These are phyloP conservation scores for Odontesthes bonariensis DNA, from an alignment of 2,113 vertebrate species.

Conservation along the genomic window DNA sequence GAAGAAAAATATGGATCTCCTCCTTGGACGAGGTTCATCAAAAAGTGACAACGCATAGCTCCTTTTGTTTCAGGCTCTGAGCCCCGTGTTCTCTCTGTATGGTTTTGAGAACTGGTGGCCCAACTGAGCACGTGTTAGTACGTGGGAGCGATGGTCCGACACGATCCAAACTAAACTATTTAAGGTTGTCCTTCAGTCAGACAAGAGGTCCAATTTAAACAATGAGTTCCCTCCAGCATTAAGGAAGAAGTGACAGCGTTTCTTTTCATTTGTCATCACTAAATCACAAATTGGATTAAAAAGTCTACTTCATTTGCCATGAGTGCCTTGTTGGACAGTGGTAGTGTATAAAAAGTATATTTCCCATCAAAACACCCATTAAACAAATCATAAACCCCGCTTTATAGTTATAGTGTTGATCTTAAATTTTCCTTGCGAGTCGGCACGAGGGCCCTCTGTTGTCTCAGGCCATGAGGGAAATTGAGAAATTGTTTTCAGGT, in stretches of 20 bases:
- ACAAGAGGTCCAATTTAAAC: constrained; percentile 57
- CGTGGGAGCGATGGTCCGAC: constrained; percentile 35
- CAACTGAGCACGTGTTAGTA: constrained; percentile 16
- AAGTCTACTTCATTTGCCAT: constrained; percentile 79
- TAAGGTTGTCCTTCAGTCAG: constrained; percentile 21
- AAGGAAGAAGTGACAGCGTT: constrained; percentile 40
- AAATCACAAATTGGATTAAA: constrained; percentile 81
- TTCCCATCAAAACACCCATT: constrained; percentile 85
- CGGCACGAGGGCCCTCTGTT: constrained; percentile 79
- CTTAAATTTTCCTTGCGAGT: constrained; percentile 84
- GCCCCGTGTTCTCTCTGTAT: neutral
- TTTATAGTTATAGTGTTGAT: constrained; percentile 78
- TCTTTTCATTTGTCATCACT: constrained; percentile 69
- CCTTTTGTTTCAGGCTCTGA: constrained; percentile 46
- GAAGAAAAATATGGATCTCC: constrained; percentile 74
- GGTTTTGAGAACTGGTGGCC: constrained; percentile 5
- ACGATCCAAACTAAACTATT: constrained; percentile 28
- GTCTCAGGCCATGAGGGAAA: constrained; percentile 90
- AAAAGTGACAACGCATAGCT: constrained; percentile 62
- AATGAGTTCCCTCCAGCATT: constrained; percentile 45
- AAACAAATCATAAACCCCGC: constrained; percentile 85
- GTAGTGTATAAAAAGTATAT: constrained; percentile 84
- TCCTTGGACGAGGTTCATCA: constrained; percentile 72
- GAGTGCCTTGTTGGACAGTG: constrained; percentile 83
- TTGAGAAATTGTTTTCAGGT: constrained; percentile 92